Evolutionary conservation across 2,113 vertebrate species (phyloP).

Genomic region (Pomatorhinus ruficollis): DNA sequence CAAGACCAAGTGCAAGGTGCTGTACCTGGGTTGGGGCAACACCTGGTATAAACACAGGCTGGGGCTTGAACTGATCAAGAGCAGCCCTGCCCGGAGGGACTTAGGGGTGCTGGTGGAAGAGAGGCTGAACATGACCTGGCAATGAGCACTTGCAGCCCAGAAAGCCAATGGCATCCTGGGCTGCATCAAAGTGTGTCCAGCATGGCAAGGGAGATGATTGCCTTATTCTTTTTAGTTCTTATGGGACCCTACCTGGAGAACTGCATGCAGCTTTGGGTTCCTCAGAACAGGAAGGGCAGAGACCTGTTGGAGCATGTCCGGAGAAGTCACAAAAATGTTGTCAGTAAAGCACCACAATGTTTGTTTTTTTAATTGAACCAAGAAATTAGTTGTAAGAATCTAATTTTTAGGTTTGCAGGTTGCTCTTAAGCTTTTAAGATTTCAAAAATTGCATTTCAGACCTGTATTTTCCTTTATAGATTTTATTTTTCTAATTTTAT

Average conservation of each 20-base stretch:
- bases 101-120: too few relatives aligned
- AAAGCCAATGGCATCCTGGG: background rate
- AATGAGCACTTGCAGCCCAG: background rate
- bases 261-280: background rate
- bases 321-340: too few relatives aligned
- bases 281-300: background rate
- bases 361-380: background rate
- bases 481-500: background rate
- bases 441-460: background rate
- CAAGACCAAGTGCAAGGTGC: background rate
- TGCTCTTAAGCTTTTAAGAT: background rate
- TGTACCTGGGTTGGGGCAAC: background rate
- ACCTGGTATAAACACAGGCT: too few relatives aligned
- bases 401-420: background rate
- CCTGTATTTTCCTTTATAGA: background rate
- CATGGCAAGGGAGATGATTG: background rate
- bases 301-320: background rate
- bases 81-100: background rate
- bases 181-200: background rate
- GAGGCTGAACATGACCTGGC: background rate
- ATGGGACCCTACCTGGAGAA: background rate
- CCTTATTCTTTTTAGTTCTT: rapidly evolving
- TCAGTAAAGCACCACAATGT: background rate
- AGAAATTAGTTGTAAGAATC: background rate
- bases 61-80: background rate